Conservation (phyloP, 2,113 vertebrate genomes). For the Corydoras maculifer region DNA sequence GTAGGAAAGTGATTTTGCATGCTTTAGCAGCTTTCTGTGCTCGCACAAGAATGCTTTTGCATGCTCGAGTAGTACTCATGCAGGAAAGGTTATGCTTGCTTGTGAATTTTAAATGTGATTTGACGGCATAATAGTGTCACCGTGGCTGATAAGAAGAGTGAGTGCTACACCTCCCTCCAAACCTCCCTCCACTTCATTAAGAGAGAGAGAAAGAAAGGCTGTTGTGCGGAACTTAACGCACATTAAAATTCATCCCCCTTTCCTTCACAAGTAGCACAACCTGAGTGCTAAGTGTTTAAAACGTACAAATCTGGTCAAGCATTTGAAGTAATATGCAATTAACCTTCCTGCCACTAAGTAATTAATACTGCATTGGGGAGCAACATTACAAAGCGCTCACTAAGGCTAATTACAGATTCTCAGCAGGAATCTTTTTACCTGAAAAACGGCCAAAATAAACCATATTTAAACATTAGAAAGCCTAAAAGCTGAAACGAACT, state of each 20-base stretch:
- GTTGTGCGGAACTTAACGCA: background rate
- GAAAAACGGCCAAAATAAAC: constrained; percentile 15
- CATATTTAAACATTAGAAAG: constrained; percentile 3
- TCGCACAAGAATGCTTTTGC: no score
- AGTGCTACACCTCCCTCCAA: no score
- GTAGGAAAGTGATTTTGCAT: no score
- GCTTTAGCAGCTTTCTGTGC: no score
- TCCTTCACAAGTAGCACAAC: constrained; percentile 1
- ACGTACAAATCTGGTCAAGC: constrained; percentile 32
- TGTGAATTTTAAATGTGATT: no score
- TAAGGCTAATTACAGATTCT: constrained; percentile 42
- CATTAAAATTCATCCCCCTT: constrained; percentile 3
- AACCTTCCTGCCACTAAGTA: constrained; percentile 44
- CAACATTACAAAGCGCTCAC: constrained; percentile 31
- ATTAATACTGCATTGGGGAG: constrained; percentile 48
- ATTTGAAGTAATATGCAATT: constrained; percentile 42
- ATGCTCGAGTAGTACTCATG: no score
- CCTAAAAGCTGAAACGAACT: constrained; percentile 1
- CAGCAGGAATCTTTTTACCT: background rate
- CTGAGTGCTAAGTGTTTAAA: constrained; percentile 19
- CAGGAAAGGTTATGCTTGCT: no score
- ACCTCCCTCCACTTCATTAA: background rate
- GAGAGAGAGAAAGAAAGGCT: background rate
- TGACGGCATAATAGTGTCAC: no score
- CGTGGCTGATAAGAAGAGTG: no score